Conservation (phyloP, 2,113 vertebrate genomes). For the Nothocercus julius region DNA sequence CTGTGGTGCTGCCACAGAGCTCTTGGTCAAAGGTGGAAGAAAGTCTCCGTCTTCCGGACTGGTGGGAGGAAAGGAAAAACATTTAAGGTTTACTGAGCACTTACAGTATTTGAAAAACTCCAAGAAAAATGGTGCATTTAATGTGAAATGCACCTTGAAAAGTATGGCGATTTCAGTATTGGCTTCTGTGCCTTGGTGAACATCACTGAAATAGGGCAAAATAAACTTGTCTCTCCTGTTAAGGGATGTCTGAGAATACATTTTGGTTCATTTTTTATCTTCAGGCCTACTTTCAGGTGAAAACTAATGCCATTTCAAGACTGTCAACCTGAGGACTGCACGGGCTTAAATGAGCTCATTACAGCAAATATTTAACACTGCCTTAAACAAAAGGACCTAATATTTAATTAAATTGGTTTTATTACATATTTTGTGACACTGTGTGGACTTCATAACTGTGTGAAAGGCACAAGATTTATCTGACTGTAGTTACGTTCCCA, state of each 20-base stretch:
- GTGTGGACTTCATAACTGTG: fast-evolving
- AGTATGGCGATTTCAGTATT: not conserved
- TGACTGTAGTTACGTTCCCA: not conserved
- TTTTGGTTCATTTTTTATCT: not conserved
- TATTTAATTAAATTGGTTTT: not conserved
- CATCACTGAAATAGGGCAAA: not conserved
- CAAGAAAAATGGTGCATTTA: not conserved
- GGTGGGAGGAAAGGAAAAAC: not conserved
- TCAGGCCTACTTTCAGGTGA: not conserved
- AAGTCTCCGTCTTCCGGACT: not conserved
- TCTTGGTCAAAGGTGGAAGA: not conserved
- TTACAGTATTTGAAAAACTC: not conserved
- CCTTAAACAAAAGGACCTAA: not conserved
- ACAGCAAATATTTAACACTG: not conserved
- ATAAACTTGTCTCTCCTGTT: not conserved
- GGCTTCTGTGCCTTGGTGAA: slow-evolving; percentile 35
- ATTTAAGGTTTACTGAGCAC: not conserved
- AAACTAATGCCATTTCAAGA: not conserved
- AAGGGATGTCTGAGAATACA: not conserved
- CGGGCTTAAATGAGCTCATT: not conserved
- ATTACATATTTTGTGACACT: not conserved
- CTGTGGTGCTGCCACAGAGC: not conserved
- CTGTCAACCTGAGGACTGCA: not conserved
- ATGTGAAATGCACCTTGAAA: slow-evolving; percentile 33
- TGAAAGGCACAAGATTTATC: not conserved